Evolutionary conservation across 2,888 invertebrate genomes (phyloP), one percentile per base, ranked within the genome.

Genomic region (Tachystola acroxantha): DNA sequence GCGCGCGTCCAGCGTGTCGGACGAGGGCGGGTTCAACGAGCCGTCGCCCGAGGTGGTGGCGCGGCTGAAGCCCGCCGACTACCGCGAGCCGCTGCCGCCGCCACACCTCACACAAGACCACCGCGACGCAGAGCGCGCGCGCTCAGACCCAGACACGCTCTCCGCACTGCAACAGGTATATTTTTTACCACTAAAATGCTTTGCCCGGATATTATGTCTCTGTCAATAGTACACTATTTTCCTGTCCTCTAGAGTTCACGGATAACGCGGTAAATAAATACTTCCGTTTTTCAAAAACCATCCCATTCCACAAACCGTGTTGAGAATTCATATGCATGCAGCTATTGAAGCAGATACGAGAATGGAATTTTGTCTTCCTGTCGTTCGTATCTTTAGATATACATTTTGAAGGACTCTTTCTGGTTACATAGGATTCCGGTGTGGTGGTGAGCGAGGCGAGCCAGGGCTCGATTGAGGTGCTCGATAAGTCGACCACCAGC

Each of bases 21-120:
- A 92, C 69, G 92, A 92, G 64, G 91, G 92, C 35, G 92, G 92
- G 33, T 92, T 92, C 78, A 92, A 92, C 73, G 92, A 92, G 72
- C 91, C 91, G 13, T 90, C 90, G 43, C 91, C 92, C 10, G 91
- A 91, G 70, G 90, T 92, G 55, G 91, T 91, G 71, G 92, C 91
- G 43, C 84, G 90, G 38, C 65, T 89, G 50, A 72, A 75, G 47
- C 85, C 85, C 19, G 82, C 82, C 3, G 84, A 82, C 37, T 81
- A 79, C 64, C 72, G 84, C 45, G 81, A 79, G 37, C 75, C 64
- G 26, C 64, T 68, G 34, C 64, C 69, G 34, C 64, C 64, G 27
- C 48, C 51, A 36, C 64, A 69, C 32, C 73, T 78, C 55, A 76
- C 79, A 27, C 49, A 43, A 20, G 82, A 81, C 49, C 69, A 70